Evolutionary conservation across 2,888 invertebrate genomes (phyloP), one percentile per base, ranked within the genome.

Genomic region (Cantharis rufa): DNA sequence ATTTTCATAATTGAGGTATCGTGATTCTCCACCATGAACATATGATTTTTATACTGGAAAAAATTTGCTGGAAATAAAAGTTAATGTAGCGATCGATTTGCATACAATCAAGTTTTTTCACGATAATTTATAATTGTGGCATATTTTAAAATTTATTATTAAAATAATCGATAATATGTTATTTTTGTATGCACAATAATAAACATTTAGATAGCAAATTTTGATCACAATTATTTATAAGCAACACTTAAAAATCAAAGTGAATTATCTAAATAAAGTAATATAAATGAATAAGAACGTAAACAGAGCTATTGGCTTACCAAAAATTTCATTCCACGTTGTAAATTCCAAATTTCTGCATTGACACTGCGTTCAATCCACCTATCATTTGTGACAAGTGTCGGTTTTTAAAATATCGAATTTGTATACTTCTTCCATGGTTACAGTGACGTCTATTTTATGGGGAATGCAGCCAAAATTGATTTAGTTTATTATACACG

Each of bases 401-500:
- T 62, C 15, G 18, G 27, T 66, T 15, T 71, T 70, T 62, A 61
- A 69, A 75, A 72, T 69, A 15, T 69, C 32, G 28, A 69, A 70
- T 62, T 66, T 66, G 70, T 63, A 72, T 72, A 75, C 75, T 62
- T 72, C 70, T 75, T 77, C 71, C 79, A 79, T 79, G 68, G 66
- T 71, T 73, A 66, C 62, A 68, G 27, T 68, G 73, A 76, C 78
- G 75, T 74, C 66, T 76, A 71, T 77, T 70, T 70, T 71, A 62
- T 70, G 15, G 10, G 70, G 24, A 73, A 72, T 78, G 62, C 74
- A 75, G 32, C 32, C 32, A 48, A 48, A 74, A 79, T 79, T 78
- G 77, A 79, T 79, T 75, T 66, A 63, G 71, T 76, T 78, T 78
- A 78, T 75, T 74, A 78, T 70, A 78, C 74, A 75, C 78, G 74